A percentile compares a stretch with the other conserved stretches of the same genome.
phyloP scores from a whole-genome alignment of 2,113 vertebrate species.

The Callocephalon fimbriatum region DNA sequence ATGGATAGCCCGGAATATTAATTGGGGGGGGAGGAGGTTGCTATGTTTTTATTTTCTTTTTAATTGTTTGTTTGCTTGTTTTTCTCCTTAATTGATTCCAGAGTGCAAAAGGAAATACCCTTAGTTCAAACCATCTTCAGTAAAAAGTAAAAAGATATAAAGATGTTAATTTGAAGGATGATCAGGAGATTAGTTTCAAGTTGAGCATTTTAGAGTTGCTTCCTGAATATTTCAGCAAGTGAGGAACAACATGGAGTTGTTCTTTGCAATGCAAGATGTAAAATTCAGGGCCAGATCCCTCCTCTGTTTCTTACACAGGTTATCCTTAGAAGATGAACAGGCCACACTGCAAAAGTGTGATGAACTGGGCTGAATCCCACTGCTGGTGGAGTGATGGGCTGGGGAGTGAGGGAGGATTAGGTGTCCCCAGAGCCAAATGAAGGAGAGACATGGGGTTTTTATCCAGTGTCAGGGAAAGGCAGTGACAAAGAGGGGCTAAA shows the following conservation, averaged over 20 bases:
- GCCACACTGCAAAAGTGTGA: neutral
- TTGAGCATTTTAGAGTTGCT: neutral
- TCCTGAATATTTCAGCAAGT: neutral
- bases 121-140: neutral
- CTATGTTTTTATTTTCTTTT: neutral
- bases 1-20: neutral
- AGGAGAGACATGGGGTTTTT: neutral
- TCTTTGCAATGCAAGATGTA: neutral
- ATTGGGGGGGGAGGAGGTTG: neutral
- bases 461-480: fast-evolving
- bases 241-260: neutral
- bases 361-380: neutral
- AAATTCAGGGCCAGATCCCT: neutral
- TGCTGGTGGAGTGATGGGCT: neutral
- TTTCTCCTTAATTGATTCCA: neutral
- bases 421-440: neutral
- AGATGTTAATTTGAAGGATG: neutral
- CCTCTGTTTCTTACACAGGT: neutral
- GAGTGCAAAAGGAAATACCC: neutral
- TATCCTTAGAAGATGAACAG: neutral
- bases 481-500: neutral
- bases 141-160: neutral
- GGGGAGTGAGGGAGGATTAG: neutral
- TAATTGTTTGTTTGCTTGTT: neutral
- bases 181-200: neutral